Evolutionary conservation across 2,888 invertebrate genomes (phyloP).

Genomic region (Mamestra brassicae): DNA sequence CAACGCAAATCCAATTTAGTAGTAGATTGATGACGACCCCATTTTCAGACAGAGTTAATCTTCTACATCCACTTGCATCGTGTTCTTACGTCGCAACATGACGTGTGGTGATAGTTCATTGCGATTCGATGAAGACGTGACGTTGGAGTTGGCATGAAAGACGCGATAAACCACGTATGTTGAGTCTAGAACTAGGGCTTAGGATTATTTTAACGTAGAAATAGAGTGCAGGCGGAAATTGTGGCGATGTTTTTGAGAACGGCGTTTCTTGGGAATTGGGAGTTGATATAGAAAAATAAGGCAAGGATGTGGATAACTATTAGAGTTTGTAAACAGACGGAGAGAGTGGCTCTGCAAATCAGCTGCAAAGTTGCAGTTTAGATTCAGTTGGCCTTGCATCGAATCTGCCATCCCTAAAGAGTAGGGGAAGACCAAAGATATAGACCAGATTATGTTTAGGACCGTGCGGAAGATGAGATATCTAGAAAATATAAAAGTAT

Average conservation of each 20-base stretch:
- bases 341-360: not conserved
- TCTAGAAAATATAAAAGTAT: too few species aligned
- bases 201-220: not conserved
- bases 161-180: slow-evolving; percentile 23
- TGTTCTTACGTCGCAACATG: slow-evolving; percentile 23
- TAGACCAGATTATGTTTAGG: too few species aligned
- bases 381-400: too few species aligned
- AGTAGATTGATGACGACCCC: too few species aligned
- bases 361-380: not conserved
- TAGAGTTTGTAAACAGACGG: not conserved
- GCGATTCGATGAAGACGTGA: slow-evolving; percentile 24
- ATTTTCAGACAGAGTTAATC: slow-evolving; percentile 12
- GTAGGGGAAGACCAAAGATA: too few species aligned
- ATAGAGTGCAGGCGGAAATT: not conserved
- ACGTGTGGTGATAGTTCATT: slow-evolving; percentile 29
- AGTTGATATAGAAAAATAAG: not conserved
- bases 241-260: not conserved
- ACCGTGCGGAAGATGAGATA: too few species aligned
- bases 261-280: not conserved
- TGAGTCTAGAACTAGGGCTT: slow-evolving; percentile 15
- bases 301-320: not conserved
- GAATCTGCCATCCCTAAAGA: too few species aligned
- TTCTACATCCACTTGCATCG: slow-evolving; percentile 10
- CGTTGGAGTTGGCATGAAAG: slow-evolving; percentile 30
- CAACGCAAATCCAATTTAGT: too few species aligned